These are phyloP conservation scores for Papilio glaucus DNA, from an alignment of 1,140 invertebrate genomes.

Conservation along the genomic window DNA sequence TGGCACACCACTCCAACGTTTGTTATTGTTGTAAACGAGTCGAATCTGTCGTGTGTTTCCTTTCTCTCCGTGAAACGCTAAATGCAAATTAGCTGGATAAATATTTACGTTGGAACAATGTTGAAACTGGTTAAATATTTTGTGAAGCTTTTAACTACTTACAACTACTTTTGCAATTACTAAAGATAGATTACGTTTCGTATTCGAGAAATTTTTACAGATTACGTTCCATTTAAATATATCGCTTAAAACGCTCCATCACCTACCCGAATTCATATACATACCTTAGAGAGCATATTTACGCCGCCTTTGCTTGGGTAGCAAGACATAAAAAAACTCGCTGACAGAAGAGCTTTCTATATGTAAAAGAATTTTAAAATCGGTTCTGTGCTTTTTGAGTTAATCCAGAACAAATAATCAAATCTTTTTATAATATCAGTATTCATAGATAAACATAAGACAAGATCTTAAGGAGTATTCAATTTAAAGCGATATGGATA, in stretches of 20 bases:
- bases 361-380: too few species aligned
- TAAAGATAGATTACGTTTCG: background rate
- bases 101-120: constrained; percentile 74
- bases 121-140: constrained; percentile 62
- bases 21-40: constrained; percentile 78
- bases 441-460: constrained; percentile 7
- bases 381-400: too few species aligned
- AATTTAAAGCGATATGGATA: constrained; percentile 34
- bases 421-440: too few species aligned
- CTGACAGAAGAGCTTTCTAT: too few species aligned
- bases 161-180: constrained; percentile 7
- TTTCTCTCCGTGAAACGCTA: constrained; percentile 62
- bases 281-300: constrained; percentile 8
- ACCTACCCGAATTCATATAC: background rate
- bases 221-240: background rate
- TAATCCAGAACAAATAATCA: too few species aligned
- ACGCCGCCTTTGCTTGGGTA: too few species aligned
- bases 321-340: too few species aligned
- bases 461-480: constrained; percentile 24
- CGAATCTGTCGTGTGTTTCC: constrained; percentile 72
- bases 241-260: background rate
- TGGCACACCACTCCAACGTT: constrained; percentile 51
- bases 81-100: constrained; percentile 79
- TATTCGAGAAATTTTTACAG: background rate
- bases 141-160: constrained; percentile 43